Percentiles rank a stretch among this genome's conserved stretches.
Evolutionary conservation across 2,888 invertebrate genomes (phyloP).

Genomic region (Lithophane leautieri): DNA sequence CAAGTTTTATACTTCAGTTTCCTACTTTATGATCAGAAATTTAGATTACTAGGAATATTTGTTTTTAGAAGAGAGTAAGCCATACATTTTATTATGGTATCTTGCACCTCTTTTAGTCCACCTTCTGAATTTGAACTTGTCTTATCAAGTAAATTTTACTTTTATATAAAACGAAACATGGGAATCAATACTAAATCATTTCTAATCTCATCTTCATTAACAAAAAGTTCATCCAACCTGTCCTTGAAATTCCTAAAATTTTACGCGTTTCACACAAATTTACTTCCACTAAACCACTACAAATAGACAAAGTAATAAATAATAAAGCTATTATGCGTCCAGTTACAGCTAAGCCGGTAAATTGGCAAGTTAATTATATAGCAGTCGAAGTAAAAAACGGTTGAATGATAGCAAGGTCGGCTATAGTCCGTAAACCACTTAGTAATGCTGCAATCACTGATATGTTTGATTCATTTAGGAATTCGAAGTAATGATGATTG

Average conservation of each 20-base stretch:
- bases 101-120: neutral
- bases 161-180: neutral
- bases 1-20: neutral
- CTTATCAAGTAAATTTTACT: neutral
- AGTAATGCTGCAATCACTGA: slow-evolving; percentile 21
- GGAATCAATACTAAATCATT: neutral
- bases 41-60: neutral
- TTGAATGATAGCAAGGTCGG: slow-evolving; percentile 50
- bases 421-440: slow-evolving; percentile 16
- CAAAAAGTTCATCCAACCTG: neutral
- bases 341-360: slow-evolving; percentile 37
- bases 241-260: slow-evolving; percentile 13
- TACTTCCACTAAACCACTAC: slow-evolving; percentile 11
- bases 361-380: slow-evolving; percentile 50
- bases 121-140: neutral
- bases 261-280: slow-evolving; percentile 10
- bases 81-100: neutral
- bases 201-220: neutral
- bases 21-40: neutral
- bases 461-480: slow-evolving; percentile 20
- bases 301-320: slow-evolving; percentile 39
- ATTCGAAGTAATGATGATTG: neutral
- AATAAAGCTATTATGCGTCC: slow-evolving; percentile 35
- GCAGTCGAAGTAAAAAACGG: slow-evolving; percentile 30
- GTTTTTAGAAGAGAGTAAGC: neutral